Base-by-base conservation (phyloP, 2,888 invertebrate genomes). In the Trilocha varians region DNA sequence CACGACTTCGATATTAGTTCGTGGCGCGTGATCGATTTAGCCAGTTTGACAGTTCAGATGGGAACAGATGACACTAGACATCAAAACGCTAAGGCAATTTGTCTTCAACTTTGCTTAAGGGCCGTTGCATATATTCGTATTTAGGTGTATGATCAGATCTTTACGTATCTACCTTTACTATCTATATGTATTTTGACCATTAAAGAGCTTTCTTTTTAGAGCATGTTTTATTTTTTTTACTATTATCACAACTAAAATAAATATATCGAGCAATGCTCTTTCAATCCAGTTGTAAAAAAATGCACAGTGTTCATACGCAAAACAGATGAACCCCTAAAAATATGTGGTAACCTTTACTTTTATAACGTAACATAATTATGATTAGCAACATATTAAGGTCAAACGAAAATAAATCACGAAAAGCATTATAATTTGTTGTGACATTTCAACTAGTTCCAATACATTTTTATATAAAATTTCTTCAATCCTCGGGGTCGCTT, bases 1-100 rank as follows among this genome's bases (percentile, higher is more conserved):
- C 65, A 57, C 65, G 78, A 82, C 78, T 83, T 83, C 65, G 75
- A 80, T 82, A 84, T 83, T 84, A 83, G 79, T 84, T 84, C 62
- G 71, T 25, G 11, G 25, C 71, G 66, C 73, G 77, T 84, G 83
- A 84, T 83, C 82, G 83, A 83, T 84, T 74, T 68, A 67, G 64
- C 70, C 70, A 74, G 70, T 82, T 77, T 78, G 83, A 82, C 82
- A 82, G 80, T 79, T 80, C 52, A 69, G 78, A 79, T 78, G 65
- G 75, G 80, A 78, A 83, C 80, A 78, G 83, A 84, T 83, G 83
- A 82, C 70, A 74, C 70, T 56, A 63, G 65, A 63, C 66, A 71
- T 73, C 77, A 78, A 75, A 79, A 72, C 75, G 74, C 62, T 55
- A 55, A 62, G 72, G 75, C 74, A 75, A 82, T 83, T 82, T 79